Evolutionary conservation across 2,113 vertebrate genomes (phyloP), one percentile per base, ranked within the genome.

Genomic region (Nothocercus nigrocapillus): DNA sequence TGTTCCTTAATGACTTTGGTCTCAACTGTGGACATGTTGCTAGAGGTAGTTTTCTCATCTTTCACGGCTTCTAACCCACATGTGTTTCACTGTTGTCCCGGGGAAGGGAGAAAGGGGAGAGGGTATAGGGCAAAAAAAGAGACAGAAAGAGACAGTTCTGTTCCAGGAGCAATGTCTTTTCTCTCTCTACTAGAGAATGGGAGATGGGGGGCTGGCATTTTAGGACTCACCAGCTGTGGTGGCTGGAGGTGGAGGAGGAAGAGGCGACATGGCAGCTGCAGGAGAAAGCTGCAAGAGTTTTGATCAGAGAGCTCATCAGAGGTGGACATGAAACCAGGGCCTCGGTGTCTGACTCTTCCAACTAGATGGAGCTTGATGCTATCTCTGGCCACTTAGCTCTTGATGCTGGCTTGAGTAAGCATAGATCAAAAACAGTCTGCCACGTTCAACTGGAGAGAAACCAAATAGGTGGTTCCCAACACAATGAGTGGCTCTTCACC

Each of bases 171-270:
- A 40, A 5, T 78, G 49, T 15, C 49, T 75, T 94, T 79, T 14
- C n/a, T 61, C 81, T 67, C 38, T 61, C 25, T 59, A 42, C 79
- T 5, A 25, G 51, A 75, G 45, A n/a, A 17, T 61, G 81, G 79
- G 72, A 91, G 28, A 56, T 53, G 34, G 24, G 58, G 15, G 0
- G 0, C n/a, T 68, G 83, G 8, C 0, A 2, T 49, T n/a, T 51
- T 13, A 18, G 27, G 72, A 11, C 85, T 91, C 6, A 1, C 10
- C 0, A 27, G 14, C 45, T 15, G 0, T 0, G 7, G 32, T 44
- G 9, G 30, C 9, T 18, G 16, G 30, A 58, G 54, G 62, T 63
- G 62, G 25, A 38, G 38, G 62, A 63, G 16, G 25, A 64, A 25
- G 38, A 64, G 36, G 25, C 24, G 36, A 40, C 61, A 38, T 16